Evolutionary conservation across 2,888 invertebrate species (phyloP).

Genomic region (Seira musarum): DNA sequence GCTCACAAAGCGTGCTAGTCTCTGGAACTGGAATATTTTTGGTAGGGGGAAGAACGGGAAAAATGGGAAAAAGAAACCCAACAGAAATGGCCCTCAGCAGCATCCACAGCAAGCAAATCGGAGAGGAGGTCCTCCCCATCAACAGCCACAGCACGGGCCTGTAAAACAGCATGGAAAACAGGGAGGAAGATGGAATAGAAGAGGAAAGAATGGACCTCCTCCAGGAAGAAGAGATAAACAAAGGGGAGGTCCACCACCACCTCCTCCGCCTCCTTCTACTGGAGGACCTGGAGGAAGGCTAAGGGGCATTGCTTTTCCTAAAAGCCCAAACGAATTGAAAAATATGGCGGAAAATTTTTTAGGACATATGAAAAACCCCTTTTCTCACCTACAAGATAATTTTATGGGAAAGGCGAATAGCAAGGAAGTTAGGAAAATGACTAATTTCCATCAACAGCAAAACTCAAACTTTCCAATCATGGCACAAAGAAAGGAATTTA

Average conservation of each 20-base stretch:
- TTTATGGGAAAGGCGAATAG: constrained; percentile 34
- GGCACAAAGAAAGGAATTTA: constrained; percentile 11
- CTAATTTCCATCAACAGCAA: constrained; percentile 27
- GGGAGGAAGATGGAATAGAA: constrained; percentile 1
- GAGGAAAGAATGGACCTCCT: constrained; percentile 27
- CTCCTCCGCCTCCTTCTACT: constrained; percentile 28
- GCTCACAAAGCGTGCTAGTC: constrained; percentile 61
- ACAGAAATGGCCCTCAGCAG: constrained; percentile 15
- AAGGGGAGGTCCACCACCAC: constrained; percentile 17
- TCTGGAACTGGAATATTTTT: constrained; percentile 58
- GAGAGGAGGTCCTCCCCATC: constrained; percentile 23
- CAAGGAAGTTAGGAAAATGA: constrained; percentile 12
- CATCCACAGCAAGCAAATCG: background rate
- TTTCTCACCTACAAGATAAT: constrained; percentile 46
- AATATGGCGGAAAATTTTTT: constrained; percentile 1
- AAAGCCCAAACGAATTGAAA: background rate
- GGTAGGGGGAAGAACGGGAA: constrained; percentile 73
- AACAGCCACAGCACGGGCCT: constrained; percentile 13
- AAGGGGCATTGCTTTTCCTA: background rate
- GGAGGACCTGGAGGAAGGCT: background rate
- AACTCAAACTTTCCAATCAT: background rate
- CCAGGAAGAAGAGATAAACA: constrained; percentile 14
- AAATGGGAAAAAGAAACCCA: constrained; percentile 58
- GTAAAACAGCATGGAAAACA: background rate
- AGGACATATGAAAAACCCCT: constrained; percentile 46